Conservation (phyloP, 2,797 vertebrate species). For the Lindbergichthys nudifrons region DNA sequence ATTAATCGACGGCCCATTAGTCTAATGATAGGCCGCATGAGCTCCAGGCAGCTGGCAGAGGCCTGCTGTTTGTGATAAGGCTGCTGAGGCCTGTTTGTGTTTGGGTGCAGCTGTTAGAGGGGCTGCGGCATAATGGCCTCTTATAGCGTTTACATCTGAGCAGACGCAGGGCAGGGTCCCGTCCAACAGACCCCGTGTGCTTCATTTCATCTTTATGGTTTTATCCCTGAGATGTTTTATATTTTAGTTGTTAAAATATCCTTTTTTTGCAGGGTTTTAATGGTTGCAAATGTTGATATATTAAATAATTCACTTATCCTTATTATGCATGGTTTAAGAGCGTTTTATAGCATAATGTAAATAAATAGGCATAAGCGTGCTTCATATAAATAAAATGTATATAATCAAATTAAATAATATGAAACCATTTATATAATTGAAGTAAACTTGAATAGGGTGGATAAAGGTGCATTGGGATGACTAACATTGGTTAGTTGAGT, state of each 20-base stretch:
- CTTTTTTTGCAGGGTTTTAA: neutral
- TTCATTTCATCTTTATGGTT: neutral
- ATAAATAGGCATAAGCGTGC: neutral
- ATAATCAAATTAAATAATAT: neutral
- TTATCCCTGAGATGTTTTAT: neutral
- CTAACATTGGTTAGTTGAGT: too few species aligned
- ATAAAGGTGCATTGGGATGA: neutral
- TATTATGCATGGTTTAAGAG: neutral
- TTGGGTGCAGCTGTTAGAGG: slow-evolving; percentile 51
- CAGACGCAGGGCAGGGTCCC: slow-evolving; percentile 17
- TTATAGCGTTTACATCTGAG: slow-evolving; percentile 33
- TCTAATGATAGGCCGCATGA: slow-evolving; percentile 67
- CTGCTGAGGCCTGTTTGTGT: slow-evolving; percentile 52
- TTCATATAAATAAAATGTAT: neutral
- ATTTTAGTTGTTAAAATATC: neutral
- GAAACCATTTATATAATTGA: neutral
- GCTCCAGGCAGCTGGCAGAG: slow-evolving; percentile 57
- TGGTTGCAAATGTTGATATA: neutral
- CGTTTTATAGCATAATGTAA: neutral
- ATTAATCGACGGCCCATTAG: slow-evolving; percentile 74
- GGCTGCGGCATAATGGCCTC: slow-evolving; percentile 38
- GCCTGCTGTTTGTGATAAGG: slow-evolving; percentile 53
- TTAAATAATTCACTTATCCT: neutral
- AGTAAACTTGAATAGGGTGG: neutral
- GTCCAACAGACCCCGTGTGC: slow-evolving; percentile 1